Conservation (phyloP, 1,140 invertebrate genomes). For the Cylas formicarius region DNA sequence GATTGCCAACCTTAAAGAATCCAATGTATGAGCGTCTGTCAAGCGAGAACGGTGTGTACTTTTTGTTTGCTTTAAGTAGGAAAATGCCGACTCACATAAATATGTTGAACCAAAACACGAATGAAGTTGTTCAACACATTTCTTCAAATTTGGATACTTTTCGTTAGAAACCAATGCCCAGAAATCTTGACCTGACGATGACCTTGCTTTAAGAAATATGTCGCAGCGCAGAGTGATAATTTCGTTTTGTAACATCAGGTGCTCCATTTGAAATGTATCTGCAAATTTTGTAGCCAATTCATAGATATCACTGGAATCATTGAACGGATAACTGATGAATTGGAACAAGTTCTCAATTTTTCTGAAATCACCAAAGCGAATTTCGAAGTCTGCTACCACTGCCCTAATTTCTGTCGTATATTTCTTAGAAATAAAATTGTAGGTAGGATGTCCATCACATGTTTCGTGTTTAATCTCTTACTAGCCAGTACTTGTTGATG, state of each 20-base stretch:
- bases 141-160: constrained; percentile 17
- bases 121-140: constrained; percentile 17
- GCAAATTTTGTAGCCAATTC: constrained; percentile 14
- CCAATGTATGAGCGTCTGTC: constrained; percentile 15
- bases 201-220: too few relatives aligned
- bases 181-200: constrained; percentile 7
- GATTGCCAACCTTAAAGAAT: constrained; percentile 16
- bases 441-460: constrained; percentile 28
- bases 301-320: constrained; percentile 11
- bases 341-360: constrained; percentile 9
- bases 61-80: constrained; percentile 8
- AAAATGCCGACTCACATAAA: constrained; percentile 13
- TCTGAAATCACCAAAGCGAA: constrained; percentile 11
- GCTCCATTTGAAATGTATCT: constrained; percentile 15
- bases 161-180: constrained; percentile 15
- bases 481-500: constrained; percentile 34
- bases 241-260: too few relatives aligned
- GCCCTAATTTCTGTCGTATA: constrained; percentile 10
- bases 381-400: constrained; percentile 11
- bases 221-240: too few relatives aligned
- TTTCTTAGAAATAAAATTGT: constrained; percentile 10
- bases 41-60: constrained; percentile 7
- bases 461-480: constrained; percentile 36
- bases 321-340: constrained; percentile 16
- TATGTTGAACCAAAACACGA: constrained; percentile 17